Conservation (phyloP, 2,888 invertebrate genomes). For the Dermolepida albohirtum region DNA sequence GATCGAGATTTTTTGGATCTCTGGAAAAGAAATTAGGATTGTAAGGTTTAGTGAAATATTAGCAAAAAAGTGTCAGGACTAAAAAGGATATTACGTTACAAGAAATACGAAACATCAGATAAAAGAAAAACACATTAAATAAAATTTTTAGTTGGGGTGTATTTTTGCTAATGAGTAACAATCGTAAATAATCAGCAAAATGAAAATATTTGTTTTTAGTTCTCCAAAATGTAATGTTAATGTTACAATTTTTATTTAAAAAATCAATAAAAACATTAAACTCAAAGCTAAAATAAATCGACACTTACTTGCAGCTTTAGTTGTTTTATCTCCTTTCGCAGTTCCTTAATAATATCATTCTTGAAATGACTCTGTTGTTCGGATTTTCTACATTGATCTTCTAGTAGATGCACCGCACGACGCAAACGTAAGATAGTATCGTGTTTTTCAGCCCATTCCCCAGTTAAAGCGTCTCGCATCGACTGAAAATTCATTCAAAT, state of each 20-base stretch:
- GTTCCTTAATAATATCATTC: constrained; percentile 74
- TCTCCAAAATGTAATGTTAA: too few species aligned
- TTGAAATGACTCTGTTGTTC: constrained; percentile 71
- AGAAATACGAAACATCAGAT: too few species aligned
- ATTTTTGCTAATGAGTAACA: too few species aligned
- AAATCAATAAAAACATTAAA: too few species aligned
- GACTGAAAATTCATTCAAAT: constrained; percentile 61
- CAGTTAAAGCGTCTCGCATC: constrained; percentile 69
- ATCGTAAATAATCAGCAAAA: too few species aligned
- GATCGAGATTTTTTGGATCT: constrained; percentile 38
- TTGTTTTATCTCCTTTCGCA: constrained; percentile 72
- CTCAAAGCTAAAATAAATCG: too few species aligned
- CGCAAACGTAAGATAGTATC: constrained; percentile 69
- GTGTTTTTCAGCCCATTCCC: constrained; percentile 71
- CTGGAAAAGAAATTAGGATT: constrained; percentile 25
- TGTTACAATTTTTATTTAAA: too few species aligned
- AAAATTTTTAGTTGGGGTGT: too few species aligned
- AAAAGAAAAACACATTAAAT: too few species aligned
- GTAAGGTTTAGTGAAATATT: neutral
- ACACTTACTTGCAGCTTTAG: constrained; percentile 57
- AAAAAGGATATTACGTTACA: neutral
- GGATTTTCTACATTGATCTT: constrained; percentile 69
- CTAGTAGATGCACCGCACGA: constrained; percentile 68
- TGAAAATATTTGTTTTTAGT: too few species aligned
- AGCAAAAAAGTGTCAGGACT: neutral